Base-by-base conservation (phyloP, 2,797 vertebrate species). In the Lates japonicus region DNA sequence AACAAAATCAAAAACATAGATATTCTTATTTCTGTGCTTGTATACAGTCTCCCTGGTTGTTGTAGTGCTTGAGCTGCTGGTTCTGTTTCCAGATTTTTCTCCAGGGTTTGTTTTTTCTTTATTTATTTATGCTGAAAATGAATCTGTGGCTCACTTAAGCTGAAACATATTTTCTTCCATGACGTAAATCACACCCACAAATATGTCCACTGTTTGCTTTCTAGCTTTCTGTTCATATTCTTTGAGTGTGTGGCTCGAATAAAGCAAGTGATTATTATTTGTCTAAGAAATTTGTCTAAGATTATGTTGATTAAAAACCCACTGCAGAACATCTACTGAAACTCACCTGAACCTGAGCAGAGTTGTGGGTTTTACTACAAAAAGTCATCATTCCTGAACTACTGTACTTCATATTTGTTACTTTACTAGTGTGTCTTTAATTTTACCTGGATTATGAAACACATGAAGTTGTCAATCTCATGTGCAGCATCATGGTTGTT, bases 161-260 rank as follows among this genome's bases (percentile, higher is more conserved):
- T 25, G 31, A 55, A 33, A 55, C 25, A 44, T 11, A 8, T 44
- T 65, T 74, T 57, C 3, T 29, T 65, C 59, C 14, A 48, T 58
- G 41, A 70, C 7, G 35, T n/a, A 33, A 33, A 44, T 44, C 35
- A 54, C 37, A 22, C 25, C 9, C 37, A 19, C 70, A 73, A 35
- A 70, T 59, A 48, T 48, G 11, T 29, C 25, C n/a, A 3, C 29
- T 68, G 37, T 71, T 49, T 60, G 39, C 16, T 70, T 19, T 61
- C 11, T 13, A 6, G 31, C 12, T 39, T 20, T 52, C 17, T 60
- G 9, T 39, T 61, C 12, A 37, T 8, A 51, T 37, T 70, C 11
- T 58, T 22, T 41, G 11, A 29, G 35, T 10, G 13, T 2, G 11
- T 62, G 29, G 10, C 25, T 5, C 16, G 35, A 39, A 39, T 14